Conservation (phyloP, 2,888 invertebrate species). For the Harmothoe impar region DNA sequence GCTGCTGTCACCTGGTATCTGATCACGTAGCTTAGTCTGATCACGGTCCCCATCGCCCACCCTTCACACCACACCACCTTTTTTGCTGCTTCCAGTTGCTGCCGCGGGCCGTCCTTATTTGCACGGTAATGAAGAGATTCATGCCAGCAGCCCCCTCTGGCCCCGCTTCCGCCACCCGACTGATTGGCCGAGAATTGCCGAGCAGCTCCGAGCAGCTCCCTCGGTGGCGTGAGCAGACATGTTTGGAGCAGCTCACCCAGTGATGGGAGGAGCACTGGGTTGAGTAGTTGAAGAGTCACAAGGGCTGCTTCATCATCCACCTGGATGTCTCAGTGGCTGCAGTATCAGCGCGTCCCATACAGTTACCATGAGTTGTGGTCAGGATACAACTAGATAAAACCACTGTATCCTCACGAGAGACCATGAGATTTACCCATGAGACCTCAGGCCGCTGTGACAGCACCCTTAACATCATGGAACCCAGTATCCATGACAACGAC, state of each 20-base stretch:
- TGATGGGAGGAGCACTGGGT: too few species aligned
- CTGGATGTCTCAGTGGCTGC: too few species aligned
- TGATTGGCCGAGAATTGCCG: neutral
- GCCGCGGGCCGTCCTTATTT: neutral
- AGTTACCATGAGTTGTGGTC: neutral
- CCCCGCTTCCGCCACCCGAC: neutral
- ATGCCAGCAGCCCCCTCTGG: neutral
- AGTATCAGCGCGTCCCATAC: too few species aligned
- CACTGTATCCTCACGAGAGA: neutral
- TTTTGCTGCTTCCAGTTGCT: neutral
- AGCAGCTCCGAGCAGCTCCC: neutral
- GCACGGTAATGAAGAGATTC: conserved; percentile 30
- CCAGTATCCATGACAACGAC: neutral
- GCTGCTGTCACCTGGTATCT: too few species aligned
- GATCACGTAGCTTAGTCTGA: too few species aligned
- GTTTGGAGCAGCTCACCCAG: neutral
- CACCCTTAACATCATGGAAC: neutral
- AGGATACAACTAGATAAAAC: neutral
- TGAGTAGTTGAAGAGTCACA: neutral
- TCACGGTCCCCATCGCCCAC: too few species aligned
- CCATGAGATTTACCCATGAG: neutral
- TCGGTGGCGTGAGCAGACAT: neutral
- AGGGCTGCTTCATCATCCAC: too few species aligned
- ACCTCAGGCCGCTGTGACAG: neutral
- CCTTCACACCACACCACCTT: too few species aligned